Conservation (phyloP, 2,888 invertebrate species). For the Sarcophaga rosellei region DNA sequence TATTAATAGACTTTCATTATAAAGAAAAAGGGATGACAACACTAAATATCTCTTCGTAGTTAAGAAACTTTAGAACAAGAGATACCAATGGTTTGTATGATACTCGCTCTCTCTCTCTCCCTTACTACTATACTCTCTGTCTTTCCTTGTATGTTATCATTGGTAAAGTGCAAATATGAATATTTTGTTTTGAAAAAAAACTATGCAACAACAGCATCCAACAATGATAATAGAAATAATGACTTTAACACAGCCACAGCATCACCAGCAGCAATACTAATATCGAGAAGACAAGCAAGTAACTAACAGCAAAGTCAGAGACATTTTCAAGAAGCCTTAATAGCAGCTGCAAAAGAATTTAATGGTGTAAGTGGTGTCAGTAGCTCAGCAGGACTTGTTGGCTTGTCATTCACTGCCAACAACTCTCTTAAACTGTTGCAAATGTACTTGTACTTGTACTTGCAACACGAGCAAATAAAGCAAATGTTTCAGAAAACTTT, state of each 20-base stretch:
- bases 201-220: constrained; percentile 16
- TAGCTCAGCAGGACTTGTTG: constrained; percentile 64
- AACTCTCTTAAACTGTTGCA: constrained; percentile 50
- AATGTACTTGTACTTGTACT: background rate
- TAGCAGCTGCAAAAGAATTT: constrained; percentile 52
- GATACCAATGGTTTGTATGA: constrained; percentile 24
- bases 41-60: background rate
- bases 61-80: constrained; percentile 21
- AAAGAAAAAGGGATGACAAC: constrained; percentile 8
- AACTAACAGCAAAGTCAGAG: background rate
- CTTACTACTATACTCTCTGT: too few species aligned
- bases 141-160: background rate
- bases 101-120: too few species aligned
- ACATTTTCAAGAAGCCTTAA: constrained; percentile 30
- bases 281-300: background rate
- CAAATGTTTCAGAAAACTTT: background rate
- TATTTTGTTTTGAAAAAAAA: constrained; percentile 27
- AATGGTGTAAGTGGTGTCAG: constrained; percentile 63
- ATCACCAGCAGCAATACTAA: background rate
- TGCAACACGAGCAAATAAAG: background rate
- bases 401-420: constrained; percentile 51
- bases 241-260: constrained; percentile 35
- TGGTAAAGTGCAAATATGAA: constrained; percentile 15
- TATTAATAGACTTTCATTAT: constrained; percentile 42
- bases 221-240: constrained; percentile 14